Evolutionary conservation across 2,888 invertebrate genomes (phyloP), one percentile per base, ranked within the genome.

Genomic region (Drosophila formosana): DNA sequence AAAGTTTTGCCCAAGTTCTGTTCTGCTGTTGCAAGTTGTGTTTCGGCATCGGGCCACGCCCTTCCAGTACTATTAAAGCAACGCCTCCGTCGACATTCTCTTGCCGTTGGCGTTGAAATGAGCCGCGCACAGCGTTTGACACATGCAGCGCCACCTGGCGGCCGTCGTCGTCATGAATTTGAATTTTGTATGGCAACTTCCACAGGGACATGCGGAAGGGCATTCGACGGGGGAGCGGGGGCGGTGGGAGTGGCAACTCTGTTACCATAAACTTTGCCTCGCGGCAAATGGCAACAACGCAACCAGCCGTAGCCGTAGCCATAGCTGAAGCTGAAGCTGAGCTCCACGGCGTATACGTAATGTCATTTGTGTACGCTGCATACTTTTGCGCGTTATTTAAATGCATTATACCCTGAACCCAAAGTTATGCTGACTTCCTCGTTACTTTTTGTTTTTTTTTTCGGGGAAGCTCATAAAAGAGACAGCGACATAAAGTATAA

Each of bases 71-170:
- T 39, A 63, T 47, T 34, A 41, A 49, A 2, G 25, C 2, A n/a
- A 6, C 34, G n/a, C n/a, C 13, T 41, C 23, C 39, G 41, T 53
- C 52, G 26, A 51, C 37, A 26, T 26, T 25, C 26, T 11, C n/a
- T 18, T 37, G 56, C 49, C 25, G 43, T 43, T 72, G 60, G 62
- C 70, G 58, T 70, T 61, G 58, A 82, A 82, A 85, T 85, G 85
- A 82, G 82, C 75, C 62, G 69, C 72, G 70, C 74, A 32, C 8
- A 67, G 39, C 61, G 70, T 77, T 82, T 84, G 81, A 82, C 82
- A 82, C 75, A 85, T 74, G 78, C 72, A 85, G 68, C 72, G 83
- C 80, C 86, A 82, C 86, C 86, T 82, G 82, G 68, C 75, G 86
- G 70, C 66, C 80, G 77, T 85, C 65, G 80, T 82, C 65, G 72